Evolutionary conservation across 2,888 invertebrate genomes (phyloP).

Genomic region (Agriotes lineatus): DNA sequence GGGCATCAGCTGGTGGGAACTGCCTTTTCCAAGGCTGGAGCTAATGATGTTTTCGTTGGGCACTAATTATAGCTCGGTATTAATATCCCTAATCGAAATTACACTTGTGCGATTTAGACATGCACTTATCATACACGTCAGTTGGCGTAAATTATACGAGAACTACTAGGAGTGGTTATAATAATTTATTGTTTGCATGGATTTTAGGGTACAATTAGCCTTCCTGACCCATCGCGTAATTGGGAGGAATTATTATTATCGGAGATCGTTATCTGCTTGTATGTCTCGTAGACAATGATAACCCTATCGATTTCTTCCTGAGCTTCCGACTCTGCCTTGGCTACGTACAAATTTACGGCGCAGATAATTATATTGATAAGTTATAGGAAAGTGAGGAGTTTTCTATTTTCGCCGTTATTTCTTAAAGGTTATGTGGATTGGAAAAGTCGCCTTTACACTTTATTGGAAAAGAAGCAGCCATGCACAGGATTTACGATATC

Average conservation of each 20-base stretch:
- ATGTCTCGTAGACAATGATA: slow-evolving; percentile 40
- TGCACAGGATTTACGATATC: slow-evolving; percentile 62
- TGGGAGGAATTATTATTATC: slow-evolving; percentile 37
- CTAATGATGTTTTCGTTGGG: slow-evolving; percentile 36
- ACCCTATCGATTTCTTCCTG: slow-evolving; percentile 36
- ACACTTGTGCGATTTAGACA: slow-evolving; percentile 24
- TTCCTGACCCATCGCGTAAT: slow-evolving; percentile 40
- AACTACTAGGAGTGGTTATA: slow-evolving; percentile 32
- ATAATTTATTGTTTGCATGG: slow-evolving; percentile 37
- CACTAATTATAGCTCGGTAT: slow-evolving; percentile 37
- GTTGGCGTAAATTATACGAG: slow-evolving; percentile 28
- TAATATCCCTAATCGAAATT: slow-evolving; percentile 35
- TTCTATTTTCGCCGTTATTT: slow-evolving; percentile 44
- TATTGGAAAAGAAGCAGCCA: slow-evolving; percentile 60
- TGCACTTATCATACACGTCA: slow-evolving; percentile 32
- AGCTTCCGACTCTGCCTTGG: slow-evolving; percentile 28
- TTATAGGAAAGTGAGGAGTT: slow-evolving; percentile 43
- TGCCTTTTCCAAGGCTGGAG: slow-evolving; percentile 17
- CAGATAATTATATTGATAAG: slow-evolving; percentile 48
- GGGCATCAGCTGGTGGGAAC: slow-evolving; percentile 32
- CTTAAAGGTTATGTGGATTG: slow-evolving; percentile 43
- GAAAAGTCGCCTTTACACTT: slow-evolving; percentile 55
- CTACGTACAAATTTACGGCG: slow-evolving; percentile 39
- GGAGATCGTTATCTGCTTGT: slow-evolving; percentile 36
- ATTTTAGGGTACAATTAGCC: slow-evolving; percentile 41